Evolutionary conservation across 35 echinoderm and acorn worm genomes (phyloP).

Genomic region (Ophiothrix spiculata): DNA sequence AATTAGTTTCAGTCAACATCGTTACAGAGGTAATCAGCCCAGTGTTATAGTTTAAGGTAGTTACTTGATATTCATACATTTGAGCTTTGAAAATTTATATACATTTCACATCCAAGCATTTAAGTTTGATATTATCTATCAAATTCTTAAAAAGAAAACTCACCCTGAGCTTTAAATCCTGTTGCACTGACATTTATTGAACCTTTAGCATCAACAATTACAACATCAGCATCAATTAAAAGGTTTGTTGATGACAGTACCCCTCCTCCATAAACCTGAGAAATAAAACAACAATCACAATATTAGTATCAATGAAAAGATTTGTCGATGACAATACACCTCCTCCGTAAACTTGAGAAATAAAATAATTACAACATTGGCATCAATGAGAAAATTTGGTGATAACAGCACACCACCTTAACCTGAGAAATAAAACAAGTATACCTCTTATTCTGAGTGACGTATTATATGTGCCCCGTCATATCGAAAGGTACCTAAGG

Average conservation of each 20-base stretch:
- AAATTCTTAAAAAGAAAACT: no score
- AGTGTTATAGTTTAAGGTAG: no score
- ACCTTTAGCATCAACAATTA: conserved; percentile 71
- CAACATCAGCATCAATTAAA: conserved; percentile 60
- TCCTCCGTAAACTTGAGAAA: conserved; percentile 79
- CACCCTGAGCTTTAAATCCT: conserved; percentile 54
- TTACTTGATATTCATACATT: no score
- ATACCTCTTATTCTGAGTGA: no score
- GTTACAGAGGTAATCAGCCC: no score
- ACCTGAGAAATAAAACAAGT: no score
- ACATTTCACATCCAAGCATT: no score
- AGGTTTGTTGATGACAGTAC: conserved; percentile 59
- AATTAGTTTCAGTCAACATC: no score
- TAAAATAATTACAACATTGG: conserved; percentile 54
- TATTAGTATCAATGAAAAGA: conserved; percentile 64
- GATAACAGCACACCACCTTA: conserved; percentile 53
- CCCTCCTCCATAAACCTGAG: conserved; percentile 78
- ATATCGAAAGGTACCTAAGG: no score
- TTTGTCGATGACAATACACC: conserved; percentile 53
- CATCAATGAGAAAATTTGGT: conserved; percentile 72
- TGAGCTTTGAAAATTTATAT: no score
- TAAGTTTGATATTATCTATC: no score
- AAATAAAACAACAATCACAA: conserved; percentile 69
- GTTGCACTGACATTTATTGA: conserved; percentile 38
- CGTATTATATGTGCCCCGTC: no score